Evolutionary conservation across 2,113 vertebrate species (phyloP), one percentile per base, ranked within the genome.

Genomic region (Aspidoscelis tigris): DNA sequence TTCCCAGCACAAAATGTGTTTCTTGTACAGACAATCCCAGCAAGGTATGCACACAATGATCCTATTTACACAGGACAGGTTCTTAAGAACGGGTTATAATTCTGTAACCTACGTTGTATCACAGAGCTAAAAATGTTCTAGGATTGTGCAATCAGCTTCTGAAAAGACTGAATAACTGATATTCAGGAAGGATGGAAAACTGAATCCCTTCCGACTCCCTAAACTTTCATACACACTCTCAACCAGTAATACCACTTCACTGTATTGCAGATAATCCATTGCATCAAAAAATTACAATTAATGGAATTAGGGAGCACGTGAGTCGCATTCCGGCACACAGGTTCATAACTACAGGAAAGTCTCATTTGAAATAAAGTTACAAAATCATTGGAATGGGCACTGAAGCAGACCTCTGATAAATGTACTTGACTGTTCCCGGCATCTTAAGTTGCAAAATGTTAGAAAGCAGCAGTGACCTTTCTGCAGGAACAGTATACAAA

Each of bases 381-480:
- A 18, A 79, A 50, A 79, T 73, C 2, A 9, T 18, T 61, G 43
- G 12, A 3, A 18, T 18, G 39, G 26, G 26, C 21, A 6, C 41
- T 22, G 2, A 33, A 10, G 39, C n/a, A 78, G 39, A 14, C 39
- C 47, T 61, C 21, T 53, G 61, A 77, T 33, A 78, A 84, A 21
- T 24, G 39, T 16, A 50, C 3, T 33, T 69, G 87, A 4, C 55
- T 50, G 47, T 82, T 41, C 5, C 24, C 41, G 73, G 2, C 26
- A 47, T 11, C 55, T 55, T 83, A 68, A 84, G n/a, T 72, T 53
- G 21, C 44, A 82, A 66, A 72, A 53, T 1, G 33, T 84, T 14
- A 83, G 73, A 50, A 77, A 78, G 43, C 44, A 78, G 22, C 81
- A 82, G 77, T 26, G 76, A 21, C 69, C 78, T 91, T 92, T 89